Base-by-base conservation (phyloP, 2,113 vertebrate species). In the Bagarius yarrelli region DNA sequence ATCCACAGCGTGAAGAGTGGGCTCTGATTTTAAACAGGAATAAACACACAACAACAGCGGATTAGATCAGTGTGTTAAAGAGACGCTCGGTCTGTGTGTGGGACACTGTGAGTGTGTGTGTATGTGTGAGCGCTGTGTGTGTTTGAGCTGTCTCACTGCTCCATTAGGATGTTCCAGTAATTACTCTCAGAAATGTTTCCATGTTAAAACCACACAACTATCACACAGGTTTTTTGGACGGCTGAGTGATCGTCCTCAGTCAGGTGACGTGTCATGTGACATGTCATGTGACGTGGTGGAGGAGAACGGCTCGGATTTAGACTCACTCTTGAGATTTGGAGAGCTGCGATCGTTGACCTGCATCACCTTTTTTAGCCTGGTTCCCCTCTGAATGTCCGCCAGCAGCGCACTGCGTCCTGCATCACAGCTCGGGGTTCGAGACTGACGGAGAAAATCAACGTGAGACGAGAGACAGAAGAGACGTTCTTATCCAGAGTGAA, bases 351-450 rank as follows among this genome's bases (percentile, higher is more conserved):
- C 98, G 2, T 95, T 96, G 92, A 95, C 94, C 80, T 96, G 95
- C 0, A 92, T 88, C 84, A 98, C 96, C 87, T 95, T 98, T 64
- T 90, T 95, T 1, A 99, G 88, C 66, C 88, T 94, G 80, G 94
- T 87, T 87, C 98, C 97, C 90, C 94, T 96, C 84, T 97, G 96
- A 90, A 99, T 99, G 50, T 98, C 96, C 1, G 95, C 92, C 84
- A 99, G 57, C 59, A 99, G 92, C 0, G 97, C 98, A 0, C 84
- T 94, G 40, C 97, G 94, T 30, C 94, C 78, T 87, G 91, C 81
- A 87, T 93, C 86, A 40, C 83, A 86, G 36, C 81, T 70, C 82
- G 83, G 88, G 0, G 72, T 23, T 9, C 86, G 84, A 81, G 81
- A 85, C 91, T 91, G 86, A 47, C 60, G 72, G 55, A 87, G 34